Evolutionary conservation across 2,888 invertebrate species (phyloP), one percentile per base, ranked within the genome.

Genomic region (Napeogenes inachia): DNA sequence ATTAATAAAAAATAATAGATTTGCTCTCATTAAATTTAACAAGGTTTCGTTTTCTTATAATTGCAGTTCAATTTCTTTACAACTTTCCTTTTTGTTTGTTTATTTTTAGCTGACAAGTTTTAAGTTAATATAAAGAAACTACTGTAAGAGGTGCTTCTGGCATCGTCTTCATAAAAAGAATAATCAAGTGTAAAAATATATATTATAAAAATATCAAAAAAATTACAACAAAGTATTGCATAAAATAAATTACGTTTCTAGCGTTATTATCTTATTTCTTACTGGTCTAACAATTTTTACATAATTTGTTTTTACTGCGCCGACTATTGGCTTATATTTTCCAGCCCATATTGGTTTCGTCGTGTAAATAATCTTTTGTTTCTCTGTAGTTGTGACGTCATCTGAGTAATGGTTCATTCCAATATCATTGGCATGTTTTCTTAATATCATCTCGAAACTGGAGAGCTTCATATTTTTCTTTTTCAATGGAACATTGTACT

Each of bases 391-490:
- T 0, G 70, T 67, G 0, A 56, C 54, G 13, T 71, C 65, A 12
- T 67, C 68, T 0, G 70, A 55, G 10, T 67, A 58, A n/a, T 72
- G 68, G 2, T 76, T 75, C 0, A 66, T 59, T 0, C 72, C 71
- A 6, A 71, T 68, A 0, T 70, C 62, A 30, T 75, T 76, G 4
- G 80, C 82, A 53, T 84, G 72, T 65, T 80, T 87, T 35, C 86
- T 77, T 50, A 87, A 56, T 54, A 84, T 71, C 8, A 80, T 74
- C 68, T 89, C 89, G 12, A 86, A 88, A 57, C 82, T 82, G 0
- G 89, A 89, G 5, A 87, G 69, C 56, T 85, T 88, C 86, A 88
- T 86, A 57, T 77, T 89, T 21, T 80, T 81, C 66, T 82, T 88
- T 70, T 89, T 89, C 42, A 89, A 65, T 0, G 89, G 89, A 13